Base-by-base conservation (phyloP, 37 sponge, comb jelly and placozoan species). In the Cliona cf. orientalis region DNA sequence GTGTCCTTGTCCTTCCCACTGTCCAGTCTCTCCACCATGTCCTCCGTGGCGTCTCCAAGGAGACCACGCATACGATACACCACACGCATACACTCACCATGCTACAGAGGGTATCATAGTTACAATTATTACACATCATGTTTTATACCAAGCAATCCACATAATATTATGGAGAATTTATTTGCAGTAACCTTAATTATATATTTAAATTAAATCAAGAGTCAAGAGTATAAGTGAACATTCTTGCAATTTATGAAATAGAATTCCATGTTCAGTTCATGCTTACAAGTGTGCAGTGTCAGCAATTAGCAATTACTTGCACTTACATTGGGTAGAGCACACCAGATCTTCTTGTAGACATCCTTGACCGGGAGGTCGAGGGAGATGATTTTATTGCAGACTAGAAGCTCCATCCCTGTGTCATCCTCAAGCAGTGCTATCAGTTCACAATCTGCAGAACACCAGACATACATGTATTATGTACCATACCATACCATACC, bases 281-380 rank as follows among this genome's bases (percentile, higher is more conserved):
- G 67, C 37, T 31, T 31, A 4, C 60, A 59, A 4, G 5, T 59
- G 60, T 29, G 5, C 5, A 7, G 32, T 21, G 29, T 31, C 14
- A 17, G 5, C 71, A 37, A 68, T 6, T 49, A 2, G 29, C 43
- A 1, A 5, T 9, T 4, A 1, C 41, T 6, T 0, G 26, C 31
- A 23, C 86, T 84, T 41, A 85, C 89, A 69, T 84, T 84, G 3
- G 83, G 75, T 43, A 85, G 84, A 11, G 84, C 78, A 73, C 89
- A 85, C 97, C 97, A 97, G 7, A 97, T 86, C 87, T 94, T 93
- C 87, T 94, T 93, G 97, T 83, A 97, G 40, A 97, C 97, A 3
- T 94, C 92, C 66, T 91, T 91, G 29, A 97, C 97, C n/a, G 91
- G 92, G 42, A 97, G 79, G 69, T 97, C 97, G 1, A 97, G 88